Base-by-base conservation (phyloP, 2,797 vertebrate species). In the Hybognathus amarus region DNA sequence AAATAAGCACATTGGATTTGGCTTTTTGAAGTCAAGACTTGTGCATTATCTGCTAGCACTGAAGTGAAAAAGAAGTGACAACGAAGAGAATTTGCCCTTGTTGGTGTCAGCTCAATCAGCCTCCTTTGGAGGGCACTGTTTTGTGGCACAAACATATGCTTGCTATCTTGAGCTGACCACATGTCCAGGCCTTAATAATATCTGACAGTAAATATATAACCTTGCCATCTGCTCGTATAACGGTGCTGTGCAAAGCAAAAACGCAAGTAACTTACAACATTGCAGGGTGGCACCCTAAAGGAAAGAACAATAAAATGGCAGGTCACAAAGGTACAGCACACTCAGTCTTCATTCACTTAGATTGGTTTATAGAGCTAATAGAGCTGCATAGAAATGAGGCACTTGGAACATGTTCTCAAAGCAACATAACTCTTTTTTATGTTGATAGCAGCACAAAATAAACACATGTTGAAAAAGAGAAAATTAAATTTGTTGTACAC, bases 241-340 rank as follows among this genome's bases (percentile, higher is more conserved):
- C 83, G 90, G 91, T 90, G 92, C 88, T 88, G 90, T 54, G 67
- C 74, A 77, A 75, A 82, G 52, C 22, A 13, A 52, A 68, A 78
- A 50, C 3, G 17, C 63, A 56, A 68, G 71, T 68, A 59, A 67
- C 75, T 74, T 73, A 87, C 93, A 47, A 83, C 90, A 85, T 89
- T 66, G 88, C 93, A 94, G 92, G 91, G 93, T 93, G 91, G 94
- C 87, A 89, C 87, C 87, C 66, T 27, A 89, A 91, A 82, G 90
- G 92, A 93, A 93, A 90, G 90, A 90, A 91, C 92, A 91, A 94
- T 93, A 91, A 94, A 93, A 91, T 91, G 86, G 84, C 87, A 87
- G 87, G 90, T 92, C 86, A 87, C 80, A 79, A 83, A 89, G 86
- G 88, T 87, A n/a, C 85, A 83, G 89, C 89, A 89, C 78, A 81